Conservation (phyloP, 1,140 invertebrate genomes). For the Bombus waltoni region DNA sequence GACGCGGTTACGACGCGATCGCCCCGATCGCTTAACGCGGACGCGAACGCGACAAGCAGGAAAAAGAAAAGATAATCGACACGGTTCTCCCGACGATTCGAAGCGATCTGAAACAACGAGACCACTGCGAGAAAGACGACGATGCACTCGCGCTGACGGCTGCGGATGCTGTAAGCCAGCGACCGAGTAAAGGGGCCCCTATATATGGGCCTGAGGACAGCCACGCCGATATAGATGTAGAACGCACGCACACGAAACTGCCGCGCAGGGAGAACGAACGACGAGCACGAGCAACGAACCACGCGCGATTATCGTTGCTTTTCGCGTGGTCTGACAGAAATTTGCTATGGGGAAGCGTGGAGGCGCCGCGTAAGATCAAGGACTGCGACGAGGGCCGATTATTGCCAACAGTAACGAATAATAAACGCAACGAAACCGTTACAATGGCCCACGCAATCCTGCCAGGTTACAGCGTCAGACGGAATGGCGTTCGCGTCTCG, state of each 20-base stretch:
- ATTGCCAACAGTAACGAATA: background rate
- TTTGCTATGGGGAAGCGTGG: background rate
- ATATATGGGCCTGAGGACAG: conserved; percentile 65
- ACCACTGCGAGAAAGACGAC: background rate
- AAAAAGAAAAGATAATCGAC: no score
- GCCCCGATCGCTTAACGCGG: no score
- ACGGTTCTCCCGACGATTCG: no score
- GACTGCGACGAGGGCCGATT: background rate
- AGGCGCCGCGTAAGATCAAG: background rate
- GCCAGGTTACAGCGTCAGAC: background rate
- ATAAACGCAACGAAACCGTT: conserved; percentile 1
- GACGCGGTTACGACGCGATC: no score
- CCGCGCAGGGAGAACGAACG: background rate
- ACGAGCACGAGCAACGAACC: conserved; percentile 3
- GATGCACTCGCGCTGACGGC: conserved; percentile 56
- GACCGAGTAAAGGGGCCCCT: conserved; percentile 45
- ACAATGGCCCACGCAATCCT: background rate
- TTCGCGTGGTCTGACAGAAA: background rate
- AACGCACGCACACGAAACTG: background rate
- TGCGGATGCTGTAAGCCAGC: conserved; percentile 68
- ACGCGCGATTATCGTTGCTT: background rate
- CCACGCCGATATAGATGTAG: background rate
- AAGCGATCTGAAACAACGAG: no score
- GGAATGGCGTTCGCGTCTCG: background rate
- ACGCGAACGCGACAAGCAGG: no score